Evolutionary conservation across 2,888 invertebrate species (phyloP).

Genomic region (Pollenia amentaria): DNA sequence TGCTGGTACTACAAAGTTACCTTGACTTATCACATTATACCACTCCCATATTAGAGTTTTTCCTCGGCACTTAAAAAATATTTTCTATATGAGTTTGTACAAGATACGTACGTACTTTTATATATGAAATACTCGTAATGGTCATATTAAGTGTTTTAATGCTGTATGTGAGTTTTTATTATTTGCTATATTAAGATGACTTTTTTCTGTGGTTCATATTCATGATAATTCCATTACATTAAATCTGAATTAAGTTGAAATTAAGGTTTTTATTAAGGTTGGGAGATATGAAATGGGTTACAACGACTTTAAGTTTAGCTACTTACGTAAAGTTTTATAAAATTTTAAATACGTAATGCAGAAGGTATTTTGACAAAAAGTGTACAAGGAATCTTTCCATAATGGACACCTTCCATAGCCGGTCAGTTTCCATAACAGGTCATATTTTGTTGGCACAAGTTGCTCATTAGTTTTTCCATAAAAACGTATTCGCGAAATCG

Average conservation of each 20-base stretch:
- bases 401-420: too few relatives aligned
- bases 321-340: background rate
- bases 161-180: constrained; percentile 39
- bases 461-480: too few relatives aligned
- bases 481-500: too few relatives aligned
- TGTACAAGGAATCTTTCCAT: too few relatives aligned
- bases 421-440: too few relatives aligned
- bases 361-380: too few relatives aligned
- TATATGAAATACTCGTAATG: constrained; percentile 29
- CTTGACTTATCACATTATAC: constrained; percentile 73
- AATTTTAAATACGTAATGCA: too few relatives aligned
- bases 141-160: constrained; percentile 64
- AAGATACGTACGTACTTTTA: constrained; percentile 18
- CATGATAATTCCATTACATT: constrained; percentile 68
- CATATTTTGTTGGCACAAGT: too few relatives aligned
- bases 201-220: constrained; percentile 24
- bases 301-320: background rate
- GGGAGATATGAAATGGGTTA: background rate
- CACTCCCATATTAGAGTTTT: constrained; percentile 68
- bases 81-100: background rate
- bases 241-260: constrained; percentile 59
- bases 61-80: constrained; percentile 38
- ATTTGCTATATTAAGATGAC: constrained; percentile 5
- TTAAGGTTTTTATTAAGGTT: constrained; percentile 32
- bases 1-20: constrained; percentile 56